These are phyloP conservation scores for Columbina picui DNA, from an alignment of 2,113 vertebrate species.

Conservation along the genomic window DNA sequence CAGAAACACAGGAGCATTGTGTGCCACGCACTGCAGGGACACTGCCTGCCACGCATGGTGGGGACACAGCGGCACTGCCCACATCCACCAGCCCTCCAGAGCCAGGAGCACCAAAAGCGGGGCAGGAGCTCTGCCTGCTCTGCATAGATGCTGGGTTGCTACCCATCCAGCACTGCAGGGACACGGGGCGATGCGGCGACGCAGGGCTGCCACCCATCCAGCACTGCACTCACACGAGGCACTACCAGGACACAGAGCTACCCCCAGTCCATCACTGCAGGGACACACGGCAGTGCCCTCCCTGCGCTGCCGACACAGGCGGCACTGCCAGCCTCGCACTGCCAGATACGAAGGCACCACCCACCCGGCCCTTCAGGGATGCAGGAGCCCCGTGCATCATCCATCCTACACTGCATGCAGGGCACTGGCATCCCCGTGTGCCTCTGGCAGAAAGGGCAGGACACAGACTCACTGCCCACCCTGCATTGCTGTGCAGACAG, in stretches of 20 bases:
- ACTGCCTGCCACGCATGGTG: not conserved
- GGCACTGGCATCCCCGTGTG: not conserved
- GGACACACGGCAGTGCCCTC: not conserved
- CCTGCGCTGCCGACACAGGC: not conserved
- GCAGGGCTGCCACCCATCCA: not conserved
- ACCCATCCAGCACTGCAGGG: not conserved
- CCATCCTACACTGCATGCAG: not conserved
- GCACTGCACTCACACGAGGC: not conserved
- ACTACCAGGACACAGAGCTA: not conserved
- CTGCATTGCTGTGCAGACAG: accelerated
- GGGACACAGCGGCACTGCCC: not conserved
- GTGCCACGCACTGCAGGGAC: not conserved
- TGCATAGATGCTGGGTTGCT: not conserved
- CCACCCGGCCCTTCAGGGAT: not conserved
- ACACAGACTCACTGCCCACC: not conserved
- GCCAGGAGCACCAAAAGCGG: not conserved
- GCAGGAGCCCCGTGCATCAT: not conserved
- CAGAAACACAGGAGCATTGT: slow-evolving; percentile 41
- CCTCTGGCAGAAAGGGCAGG: not conserved
- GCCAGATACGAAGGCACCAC: not conserved
- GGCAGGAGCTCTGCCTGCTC: not conserved
- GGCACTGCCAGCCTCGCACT: not conserved
- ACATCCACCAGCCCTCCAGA: not conserved
- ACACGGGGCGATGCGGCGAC: not conserved
- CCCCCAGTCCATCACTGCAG: not conserved